Percentiles rank a stretch among this genome's conserved stretches.
Evolutionary conservation across 1,140 invertebrate species (phyloP).

Genomic region (Heliconius melpomene): DNA sequence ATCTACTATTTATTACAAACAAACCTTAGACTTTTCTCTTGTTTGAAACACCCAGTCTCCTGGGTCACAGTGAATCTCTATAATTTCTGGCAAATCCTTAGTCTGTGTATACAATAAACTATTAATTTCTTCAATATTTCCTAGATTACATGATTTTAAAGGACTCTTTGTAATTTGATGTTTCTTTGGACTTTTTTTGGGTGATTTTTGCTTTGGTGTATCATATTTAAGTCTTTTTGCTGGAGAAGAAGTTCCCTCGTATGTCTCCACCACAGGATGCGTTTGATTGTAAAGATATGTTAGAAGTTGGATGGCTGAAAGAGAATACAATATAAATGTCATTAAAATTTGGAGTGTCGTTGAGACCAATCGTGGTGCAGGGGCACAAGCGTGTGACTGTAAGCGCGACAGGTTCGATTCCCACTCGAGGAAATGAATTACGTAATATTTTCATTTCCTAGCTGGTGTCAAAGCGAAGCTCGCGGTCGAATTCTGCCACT

Average conservation of each 20-base stretch:
- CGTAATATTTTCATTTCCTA: no score
- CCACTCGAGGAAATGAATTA: no score
- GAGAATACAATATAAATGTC: background rate
- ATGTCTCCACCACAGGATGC: conserved; percentile 70
- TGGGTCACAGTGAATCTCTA: conserved; percentile 55
- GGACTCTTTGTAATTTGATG: background rate
- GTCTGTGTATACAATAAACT: conserved; percentile 54
- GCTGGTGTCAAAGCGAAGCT: no score
- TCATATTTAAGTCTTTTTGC: conserved; percentile 58
- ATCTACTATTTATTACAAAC: background rate
- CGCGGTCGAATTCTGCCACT: no score
- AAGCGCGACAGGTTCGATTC: no score
- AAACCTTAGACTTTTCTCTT: conserved; percentile 74
- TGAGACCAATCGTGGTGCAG: no score
- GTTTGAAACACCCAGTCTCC: conserved; percentile 78
- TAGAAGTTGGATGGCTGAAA: conserved; percentile 76
- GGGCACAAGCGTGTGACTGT: no score
- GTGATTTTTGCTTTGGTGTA: conserved; percentile 34
- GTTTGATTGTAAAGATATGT: conserved; percentile 77
- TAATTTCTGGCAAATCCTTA: conserved; percentile 55
- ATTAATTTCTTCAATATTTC: conserved; percentile 27
- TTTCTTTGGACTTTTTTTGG: conserved; percentile 23
- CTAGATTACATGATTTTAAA: background rate
- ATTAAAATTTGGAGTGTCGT: background rate
- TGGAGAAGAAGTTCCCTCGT: conserved; percentile 47